A percentile compares a stretch with the other conserved stretches of the same genome.
phyloP scores from a whole-genome alignment of 2,113 vertebrate species.

The Rhinopomastus cyanomelas region DNA sequence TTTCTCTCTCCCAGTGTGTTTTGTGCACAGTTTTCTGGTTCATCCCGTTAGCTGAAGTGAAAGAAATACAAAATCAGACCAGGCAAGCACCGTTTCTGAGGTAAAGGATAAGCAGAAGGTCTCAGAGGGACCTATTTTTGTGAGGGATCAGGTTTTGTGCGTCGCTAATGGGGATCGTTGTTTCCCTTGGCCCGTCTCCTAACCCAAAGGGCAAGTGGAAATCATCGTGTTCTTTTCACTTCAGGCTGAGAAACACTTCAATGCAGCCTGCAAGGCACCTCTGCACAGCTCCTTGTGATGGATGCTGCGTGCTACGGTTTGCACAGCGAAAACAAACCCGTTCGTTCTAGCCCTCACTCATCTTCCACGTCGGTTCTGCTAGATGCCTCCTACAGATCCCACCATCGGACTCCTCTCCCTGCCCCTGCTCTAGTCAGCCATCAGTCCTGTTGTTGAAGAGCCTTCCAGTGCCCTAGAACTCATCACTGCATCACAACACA shows the following conservation, averaged over 20 bases:
- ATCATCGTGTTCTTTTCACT: not conserved
- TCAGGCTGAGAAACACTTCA: not conserved
- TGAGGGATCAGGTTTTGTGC: not conserved
- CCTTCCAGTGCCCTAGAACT: not conserved
- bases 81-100: not conserved
- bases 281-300: not conserved
- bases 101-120: not conserved
- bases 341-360: not conserved
- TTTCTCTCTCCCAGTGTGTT: not conserved
- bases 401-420: not conserved
- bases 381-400: not conserved
- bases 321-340: not conserved
- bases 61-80: not conserved
- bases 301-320: not conserved
- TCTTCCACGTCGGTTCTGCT: not conserved
- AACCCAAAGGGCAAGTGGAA: not conserved
- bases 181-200: conserved; percentile 16
- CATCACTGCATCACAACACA: not conserved
- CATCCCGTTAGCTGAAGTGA: not conserved
- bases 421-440: not conserved
- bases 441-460: not conserved
- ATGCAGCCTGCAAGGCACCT: not conserved
- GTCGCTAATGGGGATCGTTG: not conserved
- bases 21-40: not conserved
- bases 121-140: conserved; percentile 3